Base-by-base conservation (phyloP, 2,888 invertebrate genomes). In the Caenorhabditis sp. region DNA sequence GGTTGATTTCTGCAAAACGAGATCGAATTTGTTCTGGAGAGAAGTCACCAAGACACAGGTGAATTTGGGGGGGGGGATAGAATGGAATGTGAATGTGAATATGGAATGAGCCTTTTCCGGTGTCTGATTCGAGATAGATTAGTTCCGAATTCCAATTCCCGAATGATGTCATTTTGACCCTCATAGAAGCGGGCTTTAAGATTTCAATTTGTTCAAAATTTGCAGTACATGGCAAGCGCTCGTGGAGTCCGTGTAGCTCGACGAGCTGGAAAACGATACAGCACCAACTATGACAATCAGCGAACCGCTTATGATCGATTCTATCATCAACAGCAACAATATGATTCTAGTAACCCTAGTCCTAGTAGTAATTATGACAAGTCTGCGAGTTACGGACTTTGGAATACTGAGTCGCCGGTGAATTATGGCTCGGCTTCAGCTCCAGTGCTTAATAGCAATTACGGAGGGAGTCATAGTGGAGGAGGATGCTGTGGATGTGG, bases 31-130 rank as follows among this genome's bases (percentile, higher is more conserved):
- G 47, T 86, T 90, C 69, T 90, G 90, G 90, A 67, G 84, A n/a
- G 90, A 90, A 78, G 86, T 90, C 24, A 86, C 88, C 24, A 88
- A 90, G 37, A 89, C 90, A n/a, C 88, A 90, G 80, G 86, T 89
- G 68, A 72, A 58, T 51, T 13, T 35, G 13, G 60, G 20, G 20
- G n/a, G n/a, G n/a, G n/a, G n/a, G n/a, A n/a, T n/a, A n/a, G 50
- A 50, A 28, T 13, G 37, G 13, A 58, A 26, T 22, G 2, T 2
- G n/a, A n/a, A n/a, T 8, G 20, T 20, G 35, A 35, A 22, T 47
- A 26, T 55, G 13, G 6, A 65, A 65, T 53, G 11, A 37, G 24
- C 11, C n/a, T n/a, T 15, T 37, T 35, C 51, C 37, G 6, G 32
- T 37, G 58, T 58, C 37, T 20, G 53, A 9, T n/a, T n/a, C n/a